Evolutionary conservation across 2,797 vertebrate genomes (phyloP).

Genomic region (Hybognathus amarus): DNA sequence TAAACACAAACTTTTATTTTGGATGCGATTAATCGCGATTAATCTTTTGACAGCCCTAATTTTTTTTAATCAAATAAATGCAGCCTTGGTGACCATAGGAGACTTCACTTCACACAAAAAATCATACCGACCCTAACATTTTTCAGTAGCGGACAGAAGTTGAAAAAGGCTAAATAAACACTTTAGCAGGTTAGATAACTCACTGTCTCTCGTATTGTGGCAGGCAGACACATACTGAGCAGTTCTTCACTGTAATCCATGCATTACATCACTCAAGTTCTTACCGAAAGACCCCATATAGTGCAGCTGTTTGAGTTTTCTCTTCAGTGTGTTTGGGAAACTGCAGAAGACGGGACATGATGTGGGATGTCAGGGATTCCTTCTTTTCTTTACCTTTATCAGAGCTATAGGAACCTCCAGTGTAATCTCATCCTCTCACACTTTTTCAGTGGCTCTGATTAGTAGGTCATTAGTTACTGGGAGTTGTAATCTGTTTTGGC

Average conservation of each 20-base stretch:
- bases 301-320: not conserved
- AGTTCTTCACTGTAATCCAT: not conserved
- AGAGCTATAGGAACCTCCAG: slow-evolving; percentile 4
- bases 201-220: not conserved
- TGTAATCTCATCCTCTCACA: not conserved
- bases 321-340: not conserved
- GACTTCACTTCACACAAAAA: not conserved
- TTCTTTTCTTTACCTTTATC: not conserved
- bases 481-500: slow-evolving; percentile 67
- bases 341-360: not conserved
- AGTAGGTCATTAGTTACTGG: slow-evolving; percentile 67
- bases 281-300: not conserved
- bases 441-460: slow-evolving; percentile 51
- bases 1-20: too few species aligned
- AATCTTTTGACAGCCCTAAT: too few species aligned
- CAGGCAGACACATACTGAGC: not conserved
- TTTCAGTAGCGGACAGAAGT: not conserved
- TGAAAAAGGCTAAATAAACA: not conserved
- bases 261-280: not conserved
- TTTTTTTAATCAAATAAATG: not conserved
- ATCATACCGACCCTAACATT: not conserved
- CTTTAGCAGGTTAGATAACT: not conserved
- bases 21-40: too few species aligned
- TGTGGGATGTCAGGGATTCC: slow-evolving; percentile 3
- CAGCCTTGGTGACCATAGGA: not conserved